A percentile compares a stretch with the other conserved stretches of the same genome.
These are phyloP conservation scores for Takifugu ocellatus DNA, from an alignment of 2,797 vertebrate species.

Conservation along the genomic window DNA sequence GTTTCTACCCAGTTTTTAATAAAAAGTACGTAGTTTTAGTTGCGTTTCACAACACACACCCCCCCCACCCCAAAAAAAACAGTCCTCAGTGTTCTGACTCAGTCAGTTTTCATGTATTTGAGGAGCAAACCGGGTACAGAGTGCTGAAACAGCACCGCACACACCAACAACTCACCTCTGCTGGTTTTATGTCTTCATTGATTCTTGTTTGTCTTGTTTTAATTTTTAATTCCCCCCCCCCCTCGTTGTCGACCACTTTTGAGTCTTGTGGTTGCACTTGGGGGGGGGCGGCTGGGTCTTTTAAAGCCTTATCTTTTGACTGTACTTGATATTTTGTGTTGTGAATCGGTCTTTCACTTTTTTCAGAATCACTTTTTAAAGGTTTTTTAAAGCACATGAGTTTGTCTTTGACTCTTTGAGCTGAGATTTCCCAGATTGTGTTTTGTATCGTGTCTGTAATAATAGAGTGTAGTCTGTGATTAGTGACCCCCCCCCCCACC, in stretches of 20 bases:
- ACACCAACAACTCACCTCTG: constrained; percentile 64
- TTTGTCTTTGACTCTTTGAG: constrained; percentile 37
- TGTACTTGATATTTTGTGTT: constrained; percentile 47
- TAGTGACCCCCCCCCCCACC: constrained; percentile 42
- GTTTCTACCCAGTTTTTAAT: constrained; percentile 29
- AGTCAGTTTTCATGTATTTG: constrained; percentile 57
- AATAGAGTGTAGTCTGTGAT: constrained; percentile 64
- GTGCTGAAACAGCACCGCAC: constrained; percentile 69
- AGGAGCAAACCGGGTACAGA: constrained; percentile 74
- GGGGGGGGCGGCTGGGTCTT: constrained; percentile 57
- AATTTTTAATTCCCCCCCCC: constrained; percentile 1
- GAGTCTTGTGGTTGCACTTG: constrained; percentile 55
- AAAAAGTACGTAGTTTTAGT: constrained; percentile 12
- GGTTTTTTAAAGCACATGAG: constrained; percentile 36
- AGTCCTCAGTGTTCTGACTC: constrained; percentile 49
- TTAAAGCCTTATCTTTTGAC: constrained; percentile 62
- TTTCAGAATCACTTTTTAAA: constrained; percentile 26
- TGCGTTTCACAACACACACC: constrained; percentile 30
- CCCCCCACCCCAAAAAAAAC: constrained; percentile 5
- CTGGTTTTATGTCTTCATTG: constrained; percentile 19
- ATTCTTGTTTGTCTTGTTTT: constrained; percentile 22
- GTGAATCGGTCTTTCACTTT: constrained; percentile 33
- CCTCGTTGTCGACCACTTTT: constrained; percentile 24
- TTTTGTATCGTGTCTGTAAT: constrained; percentile 62
- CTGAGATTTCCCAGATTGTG: constrained; percentile 49